Base-by-base conservation (phyloP, 2,113 vertebrate species). In the Callopanchax toddi region DNA sequence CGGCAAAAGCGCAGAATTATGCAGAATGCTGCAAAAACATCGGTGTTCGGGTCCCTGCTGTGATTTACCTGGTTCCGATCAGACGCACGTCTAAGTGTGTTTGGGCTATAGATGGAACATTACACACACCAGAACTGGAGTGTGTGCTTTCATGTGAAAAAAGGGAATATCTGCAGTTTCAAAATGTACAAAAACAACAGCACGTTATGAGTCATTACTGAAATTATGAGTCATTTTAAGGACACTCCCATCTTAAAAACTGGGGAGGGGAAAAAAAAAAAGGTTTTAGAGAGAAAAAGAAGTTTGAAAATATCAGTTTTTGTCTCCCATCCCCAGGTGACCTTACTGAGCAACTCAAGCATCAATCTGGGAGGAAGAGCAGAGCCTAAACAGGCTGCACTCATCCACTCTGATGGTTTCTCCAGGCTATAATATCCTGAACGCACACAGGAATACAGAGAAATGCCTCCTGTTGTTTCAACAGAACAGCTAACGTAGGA, bases 141-240 rank as follows among this genome's bases (percentile, higher is more conserved):
- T 34, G 66, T 64, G 60, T 66, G 61, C 76, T 64, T 65, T 66
- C 77, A 79, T 79, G 64, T 74, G 60, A 66, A 78, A 76, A 65
- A 75, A 11, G 62, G 25, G 37, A 67, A 76, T 72, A 68, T 61
- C 44, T 74, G 25, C 54, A 49, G 29, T 53, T 74, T 49, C 4
- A 34, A 58, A 63, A 37, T 10, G 17, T 11, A 66, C 62, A 9
- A 67, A 68, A 58, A 73, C 32, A 20, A 37, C 60, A 68, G 64
- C 39, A 58, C 77, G 71, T 75, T 64, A 76, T 87, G 85, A 83
- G 72, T 86, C 85, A 89, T 72, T 71, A 72, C 79, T 83, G 79
- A 75, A 73, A 74, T 72, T 67, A 37, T 86, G 83, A 87, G 82
- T 87, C 82, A 83, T 79, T 70, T 71, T 10, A 34, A 71, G 80